These are phyloP conservation scores for Drosophila mayaguana DNA, from an alignment of 2,888 invertebrate species.

Conservation along the genomic window DNA sequence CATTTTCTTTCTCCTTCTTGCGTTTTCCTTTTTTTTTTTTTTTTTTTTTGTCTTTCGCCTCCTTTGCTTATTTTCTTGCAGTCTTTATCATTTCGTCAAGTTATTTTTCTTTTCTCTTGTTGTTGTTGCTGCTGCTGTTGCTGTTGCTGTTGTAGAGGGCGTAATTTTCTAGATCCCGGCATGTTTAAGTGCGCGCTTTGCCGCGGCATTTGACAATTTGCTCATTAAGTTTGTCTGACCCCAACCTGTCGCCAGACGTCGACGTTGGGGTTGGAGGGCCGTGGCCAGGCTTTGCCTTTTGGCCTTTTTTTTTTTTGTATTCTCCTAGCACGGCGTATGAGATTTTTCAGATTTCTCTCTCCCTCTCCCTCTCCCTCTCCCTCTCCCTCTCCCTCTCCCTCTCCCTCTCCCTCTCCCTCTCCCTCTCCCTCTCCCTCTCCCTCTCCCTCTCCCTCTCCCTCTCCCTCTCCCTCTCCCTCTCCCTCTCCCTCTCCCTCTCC, in stretches of 20 bases:
- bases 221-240: conserved; percentile 84
- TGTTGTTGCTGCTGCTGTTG: not conserved
- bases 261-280: conserved; percentile 10
- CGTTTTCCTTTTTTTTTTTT: conserved; percentile 20
- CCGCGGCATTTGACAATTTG: conserved; percentile 82
- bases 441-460: not conserved
- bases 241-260: conserved; percentile 35
- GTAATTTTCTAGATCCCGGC: conserved; percentile 54
- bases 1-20: not conserved
- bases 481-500: not conserved
- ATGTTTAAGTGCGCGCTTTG: conserved; percentile 79
- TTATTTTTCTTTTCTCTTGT: conserved; percentile 59
- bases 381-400: not conserved
- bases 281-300: conserved; percentile 32
- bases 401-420: not conserved
- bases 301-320: conserved; percentile 22
- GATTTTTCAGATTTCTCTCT: conserved; percentile 8
- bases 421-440: not conserved
- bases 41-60: conserved; percentile 12
- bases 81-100: conserved; percentile 60
- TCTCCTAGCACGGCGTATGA: not conserved
- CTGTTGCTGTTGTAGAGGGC: conserved; percentile 26
- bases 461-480: not conserved
- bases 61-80: conserved; percentile 8
- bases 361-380: not conserved